Evolutionary conservation across 2,888 invertebrate genomes (phyloP).

Genomic region (Allygus modestus): DNA sequence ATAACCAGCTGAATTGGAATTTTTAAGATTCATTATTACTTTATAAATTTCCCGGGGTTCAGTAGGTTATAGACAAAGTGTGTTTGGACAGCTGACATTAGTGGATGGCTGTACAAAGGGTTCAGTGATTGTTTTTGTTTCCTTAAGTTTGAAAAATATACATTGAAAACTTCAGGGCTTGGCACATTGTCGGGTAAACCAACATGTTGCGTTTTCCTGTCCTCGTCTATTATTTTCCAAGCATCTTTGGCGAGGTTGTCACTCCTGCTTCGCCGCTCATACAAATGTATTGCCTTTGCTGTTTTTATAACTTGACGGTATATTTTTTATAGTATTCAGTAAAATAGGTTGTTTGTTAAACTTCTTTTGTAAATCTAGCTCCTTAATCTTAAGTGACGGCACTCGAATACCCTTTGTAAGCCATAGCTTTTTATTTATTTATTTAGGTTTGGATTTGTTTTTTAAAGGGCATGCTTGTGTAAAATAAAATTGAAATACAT

Average conservation of each 20-base stretch:
- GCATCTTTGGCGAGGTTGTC: not conserved
- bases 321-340: not conserved
- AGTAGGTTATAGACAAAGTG: not conserved
- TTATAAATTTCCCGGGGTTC: too few species aligned
- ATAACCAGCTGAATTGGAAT: too few species aligned
- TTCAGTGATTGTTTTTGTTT: not conserved
- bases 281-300: not conserved
- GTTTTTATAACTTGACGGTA: not conserved
- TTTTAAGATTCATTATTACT: too few species aligned
- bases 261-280: not conserved
- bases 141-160: not conserved
- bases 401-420: slow-evolving; percentile 2
- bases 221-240: slow-evolving; percentile 16
- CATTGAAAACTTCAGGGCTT: not conserved
- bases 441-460: not conserved
- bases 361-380: slow-evolving; percentile 17
- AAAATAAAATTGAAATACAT: not conserved
- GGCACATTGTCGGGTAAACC: not conserved
- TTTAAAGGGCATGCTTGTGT: not conserved
- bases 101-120: too few species aligned
- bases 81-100: too few species aligned
- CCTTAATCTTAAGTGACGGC: slow-evolving; percentile 6
- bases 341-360: not conserved
- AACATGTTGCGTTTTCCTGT: slow-evolving; percentile 6
- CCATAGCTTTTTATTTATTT: slow-evolving; percentile 6